Evolutionary conservation across 2,113 vertebrate species (phyloP).

Genomic region (Hydrochoerus hydrochaeris): DNA sequence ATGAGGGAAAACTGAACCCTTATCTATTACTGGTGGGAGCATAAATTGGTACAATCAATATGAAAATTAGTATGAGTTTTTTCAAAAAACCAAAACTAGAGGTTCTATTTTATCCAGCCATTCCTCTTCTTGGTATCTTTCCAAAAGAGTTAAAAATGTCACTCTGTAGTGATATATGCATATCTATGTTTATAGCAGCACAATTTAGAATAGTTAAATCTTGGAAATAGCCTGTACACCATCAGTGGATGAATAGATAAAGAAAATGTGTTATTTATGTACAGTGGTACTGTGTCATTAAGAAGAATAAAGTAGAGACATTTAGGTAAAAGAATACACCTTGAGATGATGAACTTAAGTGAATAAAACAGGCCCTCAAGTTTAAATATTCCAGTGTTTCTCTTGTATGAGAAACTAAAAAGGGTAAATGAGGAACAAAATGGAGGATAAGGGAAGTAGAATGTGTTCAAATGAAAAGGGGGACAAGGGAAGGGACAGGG

Average conservation of each 20-base stretch:
- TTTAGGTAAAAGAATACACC: not conserved
- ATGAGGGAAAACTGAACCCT: not conserved
- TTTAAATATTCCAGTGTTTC: not conserved
- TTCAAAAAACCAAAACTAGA: not conserved
- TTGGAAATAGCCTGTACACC: not conserved
- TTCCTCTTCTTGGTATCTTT: not conserved
- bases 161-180: too few species aligned
- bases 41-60: not conserved
- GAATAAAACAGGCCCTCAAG: too few species aligned
- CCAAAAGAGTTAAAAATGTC: too few species aligned
- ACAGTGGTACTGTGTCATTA: not conserved
- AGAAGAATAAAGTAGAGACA: not conserved
- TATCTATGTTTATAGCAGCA: too few species aligned
- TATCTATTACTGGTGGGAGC: not conserved
- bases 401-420: not conserved
- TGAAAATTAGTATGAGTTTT: not conserved
- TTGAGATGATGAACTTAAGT: not conserved
- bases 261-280: not conserved
- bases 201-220: too few species aligned
- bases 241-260: not conserved
- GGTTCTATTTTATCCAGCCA: not conserved
- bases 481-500: not conserved
- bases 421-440: not conserved
- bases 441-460: not conserved
- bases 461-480: not conserved